Conservation (phyloP, 2,113 vertebrate genomes). For the Macquaria australasica region DNA sequence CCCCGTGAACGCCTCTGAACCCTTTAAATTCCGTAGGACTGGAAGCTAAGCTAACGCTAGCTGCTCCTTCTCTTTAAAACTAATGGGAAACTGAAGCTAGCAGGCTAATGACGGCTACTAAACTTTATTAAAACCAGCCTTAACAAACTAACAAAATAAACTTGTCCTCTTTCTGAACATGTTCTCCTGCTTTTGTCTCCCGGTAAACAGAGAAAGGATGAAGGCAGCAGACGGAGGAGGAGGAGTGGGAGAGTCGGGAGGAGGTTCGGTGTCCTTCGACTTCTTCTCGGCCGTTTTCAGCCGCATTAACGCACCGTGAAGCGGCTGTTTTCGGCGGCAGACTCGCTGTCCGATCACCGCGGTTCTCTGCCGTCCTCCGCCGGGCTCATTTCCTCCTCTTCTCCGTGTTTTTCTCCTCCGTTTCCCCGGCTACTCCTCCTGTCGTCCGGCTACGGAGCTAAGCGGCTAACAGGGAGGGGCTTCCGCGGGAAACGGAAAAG, state of each 20-base stretch:
- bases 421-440: constrained; percentile 28
- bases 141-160: too few relatives aligned
- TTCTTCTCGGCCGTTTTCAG: constrained; percentile 5
- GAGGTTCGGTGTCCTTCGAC: constrained; percentile 42
- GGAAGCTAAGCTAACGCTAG: constrained; percentile 46
- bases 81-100: background rate
- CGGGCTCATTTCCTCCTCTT: constrained; percentile 45
- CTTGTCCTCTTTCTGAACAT: too few relatives aligned
- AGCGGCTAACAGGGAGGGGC: constrained; percentile 74
- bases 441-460: constrained; percentile 55
- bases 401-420: constrained; percentile 25
- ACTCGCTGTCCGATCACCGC: constrained; percentile 68
- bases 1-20: background rate
- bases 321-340: background rate
- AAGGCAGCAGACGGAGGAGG: background rate
- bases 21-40: background rate
- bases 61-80: background rate
- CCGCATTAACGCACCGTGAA: constrained; percentile 31
- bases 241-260: constrained; percentile 36
- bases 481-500: constrained; percentile 72
- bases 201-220: background rate
- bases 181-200: background rate
- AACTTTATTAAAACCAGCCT: background rate
- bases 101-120: background rate
- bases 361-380: constrained; percentile 30